Percentiles rank a stretch among this genome's conserved stretches.
Conservation (phyloP, 2,888 invertebrate genomes). For the Fabriciana adippe region DNA sequence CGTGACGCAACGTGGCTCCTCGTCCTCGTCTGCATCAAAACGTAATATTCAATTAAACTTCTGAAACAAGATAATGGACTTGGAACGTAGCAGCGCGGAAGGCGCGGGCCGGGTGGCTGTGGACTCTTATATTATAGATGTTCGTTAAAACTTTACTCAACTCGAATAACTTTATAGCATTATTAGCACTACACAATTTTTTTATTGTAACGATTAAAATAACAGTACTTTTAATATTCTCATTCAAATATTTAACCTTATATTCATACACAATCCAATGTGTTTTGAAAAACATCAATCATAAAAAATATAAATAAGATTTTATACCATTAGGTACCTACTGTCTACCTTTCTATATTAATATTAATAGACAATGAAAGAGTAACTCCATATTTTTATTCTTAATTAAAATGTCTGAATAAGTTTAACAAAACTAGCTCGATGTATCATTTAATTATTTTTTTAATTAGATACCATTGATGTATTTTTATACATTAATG, state of each 20-base stretch:
- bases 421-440: too few species aligned
- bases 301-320: too few species aligned
- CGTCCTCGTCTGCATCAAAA: constrained; percentile 87
- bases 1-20: constrained; percentile 90
- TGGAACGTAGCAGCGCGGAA: constrained; percentile 26
- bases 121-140: constrained; percentile 32
- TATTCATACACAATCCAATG: not conserved
- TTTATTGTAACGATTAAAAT: not conserved
- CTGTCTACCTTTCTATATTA: too few species aligned
- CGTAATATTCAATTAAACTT: constrained; percentile 43
- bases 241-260: not conserved
- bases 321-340: too few species aligned
- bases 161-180: constrained; percentile 23
- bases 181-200: constrained; percentile 28
- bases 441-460: too few species aligned
- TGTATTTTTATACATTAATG: too few species aligned
- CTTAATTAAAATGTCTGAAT: too few species aligned
- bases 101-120: constrained; percentile 18
- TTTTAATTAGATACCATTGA: too few species aligned
- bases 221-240: not conserved
- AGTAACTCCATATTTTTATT: too few species aligned
- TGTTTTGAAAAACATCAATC: not conserved
- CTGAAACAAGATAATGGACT: constrained; percentile 40
- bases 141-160: constrained; percentile 30
- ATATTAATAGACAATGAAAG: too few species aligned